Conservation (phyloP, 2,113 vertebrate species). For the Centrocercus urophasianus region DNA sequence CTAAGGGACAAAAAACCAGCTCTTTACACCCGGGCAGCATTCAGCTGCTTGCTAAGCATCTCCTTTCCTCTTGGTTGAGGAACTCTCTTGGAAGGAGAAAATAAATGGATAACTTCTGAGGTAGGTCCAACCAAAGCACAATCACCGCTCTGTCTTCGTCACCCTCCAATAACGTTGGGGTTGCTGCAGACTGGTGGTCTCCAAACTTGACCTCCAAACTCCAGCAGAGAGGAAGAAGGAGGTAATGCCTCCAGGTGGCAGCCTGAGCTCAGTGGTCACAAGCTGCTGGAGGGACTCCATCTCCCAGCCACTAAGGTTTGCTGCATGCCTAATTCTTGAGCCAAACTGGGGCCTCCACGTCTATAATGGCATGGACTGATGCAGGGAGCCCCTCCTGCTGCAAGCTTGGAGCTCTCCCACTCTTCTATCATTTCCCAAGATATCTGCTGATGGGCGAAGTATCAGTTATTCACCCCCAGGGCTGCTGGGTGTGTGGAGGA, state of each 20-base stretch:
- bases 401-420: not conserved
- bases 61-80: not conserved
- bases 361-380: not conserved
- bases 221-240: not conserved
- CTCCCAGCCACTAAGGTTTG: not conserved
- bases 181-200: not conserved
- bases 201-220: not conserved
- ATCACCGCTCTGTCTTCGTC: too few species aligned
- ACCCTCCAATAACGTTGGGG: not conserved
- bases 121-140: not conserved
- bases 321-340: not conserved
- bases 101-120: not conserved
- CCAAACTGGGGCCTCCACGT: not conserved
- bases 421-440: not conserved
- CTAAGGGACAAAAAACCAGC: conserved; percentile 59
- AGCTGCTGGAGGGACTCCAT: not conserved
- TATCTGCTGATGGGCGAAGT: not conserved
- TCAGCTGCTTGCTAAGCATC: not conserved
- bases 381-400: not conserved
- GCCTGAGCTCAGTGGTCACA: not conserved
- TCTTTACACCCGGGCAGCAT: not conserved
- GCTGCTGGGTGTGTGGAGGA: not conserved
- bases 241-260: conserved; percentile 8
- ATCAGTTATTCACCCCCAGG: not conserved
- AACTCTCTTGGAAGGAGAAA: not conserved